phyloP scores from a whole-genome alignment of 1,140 invertebrate species.

The Brachionus rubens region DNA sequence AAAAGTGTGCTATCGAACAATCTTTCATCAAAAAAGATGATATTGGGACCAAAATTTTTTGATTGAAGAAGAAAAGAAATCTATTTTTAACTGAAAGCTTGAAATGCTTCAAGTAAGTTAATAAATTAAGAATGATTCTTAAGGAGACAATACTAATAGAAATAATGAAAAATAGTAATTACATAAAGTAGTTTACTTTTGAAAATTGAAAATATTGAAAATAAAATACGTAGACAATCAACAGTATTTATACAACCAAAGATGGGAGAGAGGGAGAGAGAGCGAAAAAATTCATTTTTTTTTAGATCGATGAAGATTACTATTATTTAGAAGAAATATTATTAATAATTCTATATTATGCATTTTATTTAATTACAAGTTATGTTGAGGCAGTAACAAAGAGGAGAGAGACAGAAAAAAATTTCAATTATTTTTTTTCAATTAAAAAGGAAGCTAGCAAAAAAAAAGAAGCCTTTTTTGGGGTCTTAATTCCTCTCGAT shows the following conservation, averaged over 20 bases:
- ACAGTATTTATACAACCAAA: not conserved
- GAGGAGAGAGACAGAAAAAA: not conserved
- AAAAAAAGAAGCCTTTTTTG: not conserved
- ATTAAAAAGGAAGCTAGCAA: conserved; percentile 31
- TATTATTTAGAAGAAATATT: conserved; percentile 28
- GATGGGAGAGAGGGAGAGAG: no score
- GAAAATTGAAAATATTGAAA: no score
- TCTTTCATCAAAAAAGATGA: no score
- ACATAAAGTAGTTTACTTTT: not conserved
- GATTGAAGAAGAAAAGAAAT: no score
- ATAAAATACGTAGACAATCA: not conserved
- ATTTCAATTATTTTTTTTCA: conserved; percentile 41
- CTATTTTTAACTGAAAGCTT: no score
- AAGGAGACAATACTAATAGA: no score
- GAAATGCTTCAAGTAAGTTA: no score
- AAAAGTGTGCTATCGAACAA: no score
- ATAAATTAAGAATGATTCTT: no score
- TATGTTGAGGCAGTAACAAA: not conserved
- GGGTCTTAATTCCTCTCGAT: not conserved
- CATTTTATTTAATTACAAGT: conserved; percentile 36
- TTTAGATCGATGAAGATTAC: conserved; percentile 14
- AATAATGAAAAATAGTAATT: not conserved
- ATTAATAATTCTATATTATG: conserved; percentile 27
- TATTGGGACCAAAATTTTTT: no score
- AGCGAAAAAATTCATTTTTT: no score